Evolutionary conservation across 2,113 vertebrate species (phyloP).

Genomic region (Cyanoliseus patagonus): DNA sequence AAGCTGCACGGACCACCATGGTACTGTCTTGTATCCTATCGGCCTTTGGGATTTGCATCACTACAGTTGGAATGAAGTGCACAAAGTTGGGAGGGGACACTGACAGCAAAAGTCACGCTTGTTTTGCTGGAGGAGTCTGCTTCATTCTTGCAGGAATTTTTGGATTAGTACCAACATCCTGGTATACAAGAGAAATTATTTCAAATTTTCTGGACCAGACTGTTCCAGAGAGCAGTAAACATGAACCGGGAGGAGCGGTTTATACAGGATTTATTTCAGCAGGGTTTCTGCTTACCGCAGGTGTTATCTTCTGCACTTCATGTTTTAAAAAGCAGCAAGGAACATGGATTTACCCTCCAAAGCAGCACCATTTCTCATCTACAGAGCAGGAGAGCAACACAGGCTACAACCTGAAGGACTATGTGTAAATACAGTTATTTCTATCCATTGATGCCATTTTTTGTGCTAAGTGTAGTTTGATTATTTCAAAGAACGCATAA

Average conservation of each 20-base stretch:
- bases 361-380: conserved; percentile 72
- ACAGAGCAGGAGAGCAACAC: conserved; percentile 77
- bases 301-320: conserved; percentile 89
- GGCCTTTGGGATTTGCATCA: conserved; percentile 86
- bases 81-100: conserved; percentile 85
- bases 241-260: conserved; percentile 90
- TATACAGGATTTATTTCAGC: conserved; percentile 91
- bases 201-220: conserved; percentile 86
- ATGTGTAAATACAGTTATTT: conserved; percentile 79
- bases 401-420: conserved; percentile 91
- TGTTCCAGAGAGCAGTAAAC: conserved; percentile 89
- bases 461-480: neutral
- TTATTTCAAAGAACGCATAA: conserved; percentile 1
- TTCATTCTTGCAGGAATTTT: conserved; percentile 84
- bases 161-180: conserved; percentile 88
- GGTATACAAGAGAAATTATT: conserved; percentile 93
- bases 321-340: conserved; percentile 81
- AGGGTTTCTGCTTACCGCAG: conserved; percentile 85
- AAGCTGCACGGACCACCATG: conserved; percentile 91
- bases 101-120: conserved; percentile 83
- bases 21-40: conserved; percentile 90
- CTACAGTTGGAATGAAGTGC: conserved; percentile 90
- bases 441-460: neutral
- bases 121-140: conserved; percentile 86
- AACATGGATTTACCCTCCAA: conserved; percentile 75